These are phyloP conservation scores for Hyalella azteca DNA, from an alignment of 2,888 invertebrate genomes.

Conservation along the genomic window DNA sequence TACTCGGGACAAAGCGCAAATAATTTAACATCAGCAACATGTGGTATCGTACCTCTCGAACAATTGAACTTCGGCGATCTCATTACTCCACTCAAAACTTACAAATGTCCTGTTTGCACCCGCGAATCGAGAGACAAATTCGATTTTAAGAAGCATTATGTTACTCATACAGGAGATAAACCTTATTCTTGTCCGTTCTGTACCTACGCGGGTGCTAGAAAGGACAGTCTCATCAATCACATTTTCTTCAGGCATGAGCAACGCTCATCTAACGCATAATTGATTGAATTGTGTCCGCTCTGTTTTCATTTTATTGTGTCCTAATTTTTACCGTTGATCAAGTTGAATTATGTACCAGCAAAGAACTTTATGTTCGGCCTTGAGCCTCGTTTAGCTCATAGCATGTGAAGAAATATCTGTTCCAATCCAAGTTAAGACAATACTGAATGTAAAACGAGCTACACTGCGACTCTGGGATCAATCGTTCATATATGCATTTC, in stretches of 20 bases:
- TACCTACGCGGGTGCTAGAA: slow-evolving; percentile 40
- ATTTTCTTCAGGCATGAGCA: not conserved
- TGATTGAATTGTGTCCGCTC: not conserved
- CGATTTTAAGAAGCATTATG: slow-evolving; percentile 52
- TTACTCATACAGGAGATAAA: slow-evolving; percentile 54
- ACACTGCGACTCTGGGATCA: no score
- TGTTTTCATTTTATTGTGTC: no score
- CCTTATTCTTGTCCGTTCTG: slow-evolving; percentile 46
- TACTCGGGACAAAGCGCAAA: not conserved
- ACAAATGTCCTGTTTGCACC: slow-evolving; percentile 23
- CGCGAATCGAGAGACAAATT: slow-evolving; percentile 43
- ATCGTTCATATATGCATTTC: no score
- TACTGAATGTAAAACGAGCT: no score
- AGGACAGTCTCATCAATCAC: not conserved
- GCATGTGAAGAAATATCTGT: no score
- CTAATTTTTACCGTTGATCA: no score
- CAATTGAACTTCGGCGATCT: not conserved
- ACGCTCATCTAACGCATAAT: no score
- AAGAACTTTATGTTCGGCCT: no score
- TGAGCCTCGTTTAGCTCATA: no score
- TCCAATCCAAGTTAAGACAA: no score
- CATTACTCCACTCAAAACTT: not conserved
- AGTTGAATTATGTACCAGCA: no score
- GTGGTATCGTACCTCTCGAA: not conserved
- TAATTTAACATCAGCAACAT: not conserved